phyloP scores from a whole-genome alignment of 2,113 vertebrate genomes.

The Seriola aureovittata region DNA sequence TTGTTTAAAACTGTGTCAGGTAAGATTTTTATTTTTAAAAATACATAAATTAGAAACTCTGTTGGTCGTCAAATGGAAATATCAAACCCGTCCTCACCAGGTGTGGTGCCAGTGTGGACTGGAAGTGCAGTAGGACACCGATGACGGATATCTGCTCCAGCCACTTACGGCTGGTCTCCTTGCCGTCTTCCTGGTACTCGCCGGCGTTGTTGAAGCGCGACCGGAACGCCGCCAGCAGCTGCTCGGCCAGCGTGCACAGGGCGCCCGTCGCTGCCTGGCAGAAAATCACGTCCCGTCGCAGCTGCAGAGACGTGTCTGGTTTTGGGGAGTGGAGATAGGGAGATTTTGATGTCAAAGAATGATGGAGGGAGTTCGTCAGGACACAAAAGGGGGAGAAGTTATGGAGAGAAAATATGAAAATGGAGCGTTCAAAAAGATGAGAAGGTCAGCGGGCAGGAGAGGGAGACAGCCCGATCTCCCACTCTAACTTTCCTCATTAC shows the following conservation, averaged over 20 bases:
- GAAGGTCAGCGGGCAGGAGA: constrained; percentile 1
- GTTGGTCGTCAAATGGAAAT: not conserved
- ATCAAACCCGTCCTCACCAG: constrained; percentile 85
- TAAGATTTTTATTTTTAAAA: not conserved
- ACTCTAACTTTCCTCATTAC: constrained; percentile 30
- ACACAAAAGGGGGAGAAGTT: not conserved
- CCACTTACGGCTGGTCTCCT: constrained; percentile 98
- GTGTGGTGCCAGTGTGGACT: constrained; percentile 89
- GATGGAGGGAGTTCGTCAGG: not conserved
- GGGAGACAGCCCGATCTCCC: not conserved
- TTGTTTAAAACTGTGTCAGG: not conserved
- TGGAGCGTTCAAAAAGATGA: not conserved
- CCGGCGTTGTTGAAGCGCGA: constrained; percentile 95
- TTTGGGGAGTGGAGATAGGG: not conserved
- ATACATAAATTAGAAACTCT: not conserved
- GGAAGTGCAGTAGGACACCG: constrained; percentile 93
- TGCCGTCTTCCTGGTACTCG: constrained; percentile 96
- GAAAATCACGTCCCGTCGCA: constrained; percentile 94
- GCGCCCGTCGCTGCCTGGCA: constrained; percentile 94
- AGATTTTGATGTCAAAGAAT: not conserved
- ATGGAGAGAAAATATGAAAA: not conserved
- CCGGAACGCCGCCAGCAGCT: constrained; percentile 92
- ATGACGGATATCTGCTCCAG: constrained; percentile 95
- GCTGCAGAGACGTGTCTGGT: constrained; percentile 93
- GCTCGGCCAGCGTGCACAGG: constrained; percentile 92